Conservation (phyloP, 1,140 invertebrate genomes). For the Asobara japonica region DNA sequence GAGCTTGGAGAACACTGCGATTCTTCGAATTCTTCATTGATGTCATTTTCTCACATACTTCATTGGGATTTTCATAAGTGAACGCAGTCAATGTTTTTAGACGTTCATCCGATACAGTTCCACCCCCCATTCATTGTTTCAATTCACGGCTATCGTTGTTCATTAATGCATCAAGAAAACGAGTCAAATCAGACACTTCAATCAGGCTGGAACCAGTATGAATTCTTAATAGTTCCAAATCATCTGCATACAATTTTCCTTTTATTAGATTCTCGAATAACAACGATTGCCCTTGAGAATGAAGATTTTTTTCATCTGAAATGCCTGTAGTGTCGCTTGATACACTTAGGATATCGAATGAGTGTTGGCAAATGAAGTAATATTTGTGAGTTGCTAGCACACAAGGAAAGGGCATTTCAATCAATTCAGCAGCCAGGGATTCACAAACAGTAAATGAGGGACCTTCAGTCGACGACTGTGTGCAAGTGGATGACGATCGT, state of each 20-base stretch:
- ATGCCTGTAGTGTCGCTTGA: slow-evolving; percentile 21
- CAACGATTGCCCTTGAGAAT: slow-evolving; percentile 27
- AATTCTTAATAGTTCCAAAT: slow-evolving; percentile 19
- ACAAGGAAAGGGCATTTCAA: slow-evolving; percentile 1
- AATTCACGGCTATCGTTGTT: slow-evolving; percentile 20
- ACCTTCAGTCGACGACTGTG: slow-evolving; percentile 16
- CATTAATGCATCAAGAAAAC: slow-evolving; percentile 21
- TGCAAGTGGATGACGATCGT: not conserved
- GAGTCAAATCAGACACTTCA: slow-evolving; percentile 20
- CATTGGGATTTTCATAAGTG: slow-evolving; percentile 31
- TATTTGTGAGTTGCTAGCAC: slow-evolving; percentile 12
- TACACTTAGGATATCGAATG: not conserved
- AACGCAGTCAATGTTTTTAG: slow-evolving; percentile 27
- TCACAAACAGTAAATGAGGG: not conserved
- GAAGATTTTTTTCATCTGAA: slow-evolving; percentile 23
- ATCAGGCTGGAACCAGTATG: slow-evolving; percentile 23
- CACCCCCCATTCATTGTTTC: slow-evolving; percentile 19
- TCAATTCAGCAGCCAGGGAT: not conserved
- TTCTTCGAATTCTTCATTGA: slow-evolving; percentile 28
- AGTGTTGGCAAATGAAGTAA: slow-evolving; percentile 4
- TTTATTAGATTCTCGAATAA: slow-evolving; percentile 28
- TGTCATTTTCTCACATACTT: slow-evolving; percentile 28
- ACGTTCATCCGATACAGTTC: slow-evolving; percentile 16
- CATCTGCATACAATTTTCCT: slow-evolving; percentile 20
- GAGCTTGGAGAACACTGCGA: slow-evolving; percentile 13